Evolutionary conservation across 2,113 vertebrate species (phyloP).

Genomic region (Equus quagga): DNA sequence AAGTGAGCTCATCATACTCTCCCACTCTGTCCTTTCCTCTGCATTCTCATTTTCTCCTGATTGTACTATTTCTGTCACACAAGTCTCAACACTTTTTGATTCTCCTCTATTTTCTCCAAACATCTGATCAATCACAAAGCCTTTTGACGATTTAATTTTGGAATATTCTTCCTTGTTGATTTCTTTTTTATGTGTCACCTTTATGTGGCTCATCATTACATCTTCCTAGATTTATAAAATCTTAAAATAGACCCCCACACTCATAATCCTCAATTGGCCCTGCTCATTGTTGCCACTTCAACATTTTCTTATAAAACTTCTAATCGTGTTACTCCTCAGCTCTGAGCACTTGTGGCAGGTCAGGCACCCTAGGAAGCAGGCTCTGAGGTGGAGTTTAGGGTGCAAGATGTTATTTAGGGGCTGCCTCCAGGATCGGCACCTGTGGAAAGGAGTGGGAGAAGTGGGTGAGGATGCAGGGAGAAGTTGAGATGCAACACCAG

Average conservation of each 20-base stretch:
- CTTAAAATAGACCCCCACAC: fast-evolving
- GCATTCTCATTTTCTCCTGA: neutral
- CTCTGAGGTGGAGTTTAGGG: neutral
- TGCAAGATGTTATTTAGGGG: neutral
- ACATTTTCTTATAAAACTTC: neutral
- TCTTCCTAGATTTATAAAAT: neutral
- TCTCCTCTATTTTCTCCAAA: neutral
- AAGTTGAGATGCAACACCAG: neutral
- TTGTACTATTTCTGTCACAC: fast-evolving
- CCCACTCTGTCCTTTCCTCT: fast-evolving
- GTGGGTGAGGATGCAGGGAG: neutral
- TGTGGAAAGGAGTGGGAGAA: fast-evolving
- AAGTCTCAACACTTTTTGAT: neutral
- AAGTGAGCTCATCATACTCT: no score
- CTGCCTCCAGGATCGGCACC: neutral
- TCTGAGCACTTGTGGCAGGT: neutral
- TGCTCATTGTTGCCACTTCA: neutral
- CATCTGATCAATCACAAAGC: neutral
- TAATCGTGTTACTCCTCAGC: no score
- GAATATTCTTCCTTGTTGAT: neutral
- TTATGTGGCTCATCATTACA: neutral
- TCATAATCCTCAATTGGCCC: neutral
- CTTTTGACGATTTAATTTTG: neutral
- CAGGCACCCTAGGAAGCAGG: fast-evolving
- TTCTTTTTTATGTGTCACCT: neutral